Percentiles rank a stretch among this genome's conserved stretches.
These are phyloP conservation scores for Daboia siamensis DNA, from an alignment of 2,113 vertebrate species.

Conservation along the genomic window DNA sequence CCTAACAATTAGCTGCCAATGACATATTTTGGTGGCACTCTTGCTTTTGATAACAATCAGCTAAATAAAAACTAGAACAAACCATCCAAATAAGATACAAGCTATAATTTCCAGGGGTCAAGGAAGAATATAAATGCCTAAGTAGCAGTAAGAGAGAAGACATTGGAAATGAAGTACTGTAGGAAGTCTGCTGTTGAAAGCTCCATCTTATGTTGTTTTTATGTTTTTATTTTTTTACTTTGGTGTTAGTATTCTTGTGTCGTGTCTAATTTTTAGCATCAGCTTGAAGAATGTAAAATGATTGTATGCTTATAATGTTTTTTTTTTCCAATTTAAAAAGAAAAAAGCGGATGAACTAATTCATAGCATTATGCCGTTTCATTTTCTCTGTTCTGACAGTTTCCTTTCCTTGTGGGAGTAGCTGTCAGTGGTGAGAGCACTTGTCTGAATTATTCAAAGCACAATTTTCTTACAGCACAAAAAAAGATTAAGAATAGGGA, in stretches of 20 bases:
- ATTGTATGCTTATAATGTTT: background rate
- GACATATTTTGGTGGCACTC: background rate
- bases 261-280: background rate
- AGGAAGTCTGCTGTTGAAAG: background rate
- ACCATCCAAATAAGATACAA: background rate
- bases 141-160: background rate
- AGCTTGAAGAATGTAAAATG: background rate
- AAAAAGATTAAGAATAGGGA: background rate
- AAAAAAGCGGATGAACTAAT: background rate
- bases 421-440: background rate
- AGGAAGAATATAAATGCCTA: background rate
- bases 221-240: background rate
- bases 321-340: background rate
- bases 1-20: background rate
- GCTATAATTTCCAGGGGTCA: background rate
- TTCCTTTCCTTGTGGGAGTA: background rate
- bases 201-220: background rate
- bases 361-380: background rate
- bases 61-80: background rate
- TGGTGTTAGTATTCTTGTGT: background rate
- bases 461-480: background rate
- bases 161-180: background rate
- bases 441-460: background rate
- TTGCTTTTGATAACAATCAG: background rate
- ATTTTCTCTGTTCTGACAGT: background rate